phyloP scores from a whole-genome alignment of 2,888 invertebrate genomes.

The Hetaerina titia region DNA sequence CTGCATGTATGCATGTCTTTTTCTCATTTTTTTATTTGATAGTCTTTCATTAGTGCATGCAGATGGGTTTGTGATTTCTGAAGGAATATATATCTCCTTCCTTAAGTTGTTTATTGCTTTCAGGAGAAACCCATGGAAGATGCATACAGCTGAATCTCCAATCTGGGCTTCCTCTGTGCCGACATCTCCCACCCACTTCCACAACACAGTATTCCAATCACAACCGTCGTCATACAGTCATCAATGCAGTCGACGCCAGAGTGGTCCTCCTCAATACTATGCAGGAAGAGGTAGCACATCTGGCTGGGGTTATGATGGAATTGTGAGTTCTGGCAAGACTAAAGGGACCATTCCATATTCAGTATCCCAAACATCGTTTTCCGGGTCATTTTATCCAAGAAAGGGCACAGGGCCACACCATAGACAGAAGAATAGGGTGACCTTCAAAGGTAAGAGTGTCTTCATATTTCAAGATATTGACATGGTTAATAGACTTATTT shows the following conservation, averaged over 20 bases:
- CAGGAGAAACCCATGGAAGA: conserved; percentile 58
- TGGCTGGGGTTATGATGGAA: conserved; percentile 11
- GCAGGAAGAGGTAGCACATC: conserved; percentile 7
- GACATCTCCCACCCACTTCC: conserved; percentile 77
- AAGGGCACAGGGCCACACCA: background rate
- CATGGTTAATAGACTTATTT: too few relatives aligned
- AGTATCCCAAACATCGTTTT: conserved; percentile 30
- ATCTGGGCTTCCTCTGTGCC: conserved; percentile 76
- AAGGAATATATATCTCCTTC: background rate
- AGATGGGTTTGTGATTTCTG: background rate
- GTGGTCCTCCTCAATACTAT: conserved; percentile 42
- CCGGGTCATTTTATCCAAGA: background rate
- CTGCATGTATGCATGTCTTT: background rate
- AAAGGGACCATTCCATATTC: conserved; percentile 41
- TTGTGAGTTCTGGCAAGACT: background rate
- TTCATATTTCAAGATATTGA: background rate
- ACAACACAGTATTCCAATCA: conserved; percentile 71
- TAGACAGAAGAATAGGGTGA: conserved; percentile 52
- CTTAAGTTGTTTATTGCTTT: background rate
- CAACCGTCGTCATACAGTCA: background rate
- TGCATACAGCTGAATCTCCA: conserved; percentile 29
- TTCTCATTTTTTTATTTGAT: background rate
- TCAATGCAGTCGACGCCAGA: background rate
- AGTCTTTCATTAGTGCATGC: too few relatives aligned
- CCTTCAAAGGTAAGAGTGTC: conserved; percentile 43